Conservation (phyloP, 2,888 invertebrate species). For the Luffia ferchaultella region DNA sequence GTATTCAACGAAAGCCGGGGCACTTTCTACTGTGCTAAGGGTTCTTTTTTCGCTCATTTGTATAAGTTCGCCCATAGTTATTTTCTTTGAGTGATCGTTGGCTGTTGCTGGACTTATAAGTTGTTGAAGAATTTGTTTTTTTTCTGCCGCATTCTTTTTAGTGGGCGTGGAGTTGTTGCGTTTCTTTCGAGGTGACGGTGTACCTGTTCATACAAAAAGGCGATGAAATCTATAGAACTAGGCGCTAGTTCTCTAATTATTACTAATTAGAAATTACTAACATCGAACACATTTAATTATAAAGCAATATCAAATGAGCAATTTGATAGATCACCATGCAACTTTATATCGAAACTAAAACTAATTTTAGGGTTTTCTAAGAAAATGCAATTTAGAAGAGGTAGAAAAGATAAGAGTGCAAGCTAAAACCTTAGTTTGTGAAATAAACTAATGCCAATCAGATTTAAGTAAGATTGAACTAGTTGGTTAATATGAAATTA, state of each 20-base stretch:
- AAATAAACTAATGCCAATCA: too few relatives aligned
- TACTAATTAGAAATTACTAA: not conserved
- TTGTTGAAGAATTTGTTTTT: slow-evolving; percentile 81
- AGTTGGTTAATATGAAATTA: too few relatives aligned
- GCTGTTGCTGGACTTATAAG: slow-evolving; percentile 74
- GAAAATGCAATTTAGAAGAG: too few relatives aligned
- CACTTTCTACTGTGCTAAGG: slow-evolving; percentile 51
- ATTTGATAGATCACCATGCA: too few relatives aligned
- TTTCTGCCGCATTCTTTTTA: slow-evolving; percentile 78
- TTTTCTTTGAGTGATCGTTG: slow-evolving; percentile 69
- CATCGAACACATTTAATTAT: too few relatives aligned
- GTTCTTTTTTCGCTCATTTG: slow-evolving; percentile 73
- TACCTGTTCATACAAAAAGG: slow-evolving; percentile 54
- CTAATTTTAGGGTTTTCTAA: not conserved
- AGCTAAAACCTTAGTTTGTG: too few relatives aligned
- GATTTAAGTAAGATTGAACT: too few relatives aligned
- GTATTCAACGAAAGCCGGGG: slow-evolving; percentile 54
- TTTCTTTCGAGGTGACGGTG: slow-evolving; percentile 80
- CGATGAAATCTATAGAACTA: not conserved
- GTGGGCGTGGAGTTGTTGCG: slow-evolving; percentile 82
- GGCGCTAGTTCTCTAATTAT: not conserved
- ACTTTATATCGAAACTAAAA: not conserved
- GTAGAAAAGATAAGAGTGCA: too few relatives aligned
- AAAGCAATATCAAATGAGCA: too few relatives aligned
- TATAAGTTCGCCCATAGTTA: slow-evolving; percentile 77